phyloP scores from a whole-genome alignment of 2,888 invertebrate species.

The Hemaris fuciformis region DNA sequence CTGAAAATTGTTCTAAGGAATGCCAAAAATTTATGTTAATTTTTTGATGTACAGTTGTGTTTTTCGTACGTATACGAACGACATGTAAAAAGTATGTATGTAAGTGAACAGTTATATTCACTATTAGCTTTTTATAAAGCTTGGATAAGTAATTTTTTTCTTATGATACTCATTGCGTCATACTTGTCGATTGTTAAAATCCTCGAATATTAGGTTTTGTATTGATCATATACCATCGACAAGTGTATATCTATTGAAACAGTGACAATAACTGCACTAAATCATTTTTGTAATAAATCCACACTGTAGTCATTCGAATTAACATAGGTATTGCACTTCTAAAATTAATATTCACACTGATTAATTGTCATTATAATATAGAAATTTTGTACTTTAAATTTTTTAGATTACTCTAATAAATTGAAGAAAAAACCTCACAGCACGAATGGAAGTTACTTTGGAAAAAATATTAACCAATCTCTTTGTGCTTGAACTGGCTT shows the following conservation, averaged over 20 bases:
- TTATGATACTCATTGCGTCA: not conserved
- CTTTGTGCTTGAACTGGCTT: not conserved
- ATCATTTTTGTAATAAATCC: not conserved
- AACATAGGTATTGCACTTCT: not conserved
- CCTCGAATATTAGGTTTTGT: slow-evolving; percentile 13
- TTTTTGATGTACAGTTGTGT: too few relatives aligned
- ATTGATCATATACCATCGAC: not conserved
- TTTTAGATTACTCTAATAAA: not conserved
- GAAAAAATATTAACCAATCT: not conserved
- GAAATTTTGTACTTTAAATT: not conserved
- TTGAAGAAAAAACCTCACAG: not conserved
- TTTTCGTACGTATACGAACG: too few relatives aligned
- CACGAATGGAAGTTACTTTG: not conserved
- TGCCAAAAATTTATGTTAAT: not conserved
- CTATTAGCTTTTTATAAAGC: not conserved
- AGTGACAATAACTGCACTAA: slow-evolving; percentile 5
- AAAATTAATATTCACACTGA: not conserved
- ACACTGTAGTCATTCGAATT: not conserved
- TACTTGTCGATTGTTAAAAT: slow-evolving; percentile 24
- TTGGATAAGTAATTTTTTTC: not conserved
- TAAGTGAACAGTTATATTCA: not conserved
- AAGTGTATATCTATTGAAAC: not conserved
- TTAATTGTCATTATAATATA: not conserved
- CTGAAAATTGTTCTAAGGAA: not conserved
- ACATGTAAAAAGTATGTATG: not conserved